phyloP scores from a whole-genome alignment of 2,113 vertebrate species.

The Syngnathoides biaculeatus region DNA sequence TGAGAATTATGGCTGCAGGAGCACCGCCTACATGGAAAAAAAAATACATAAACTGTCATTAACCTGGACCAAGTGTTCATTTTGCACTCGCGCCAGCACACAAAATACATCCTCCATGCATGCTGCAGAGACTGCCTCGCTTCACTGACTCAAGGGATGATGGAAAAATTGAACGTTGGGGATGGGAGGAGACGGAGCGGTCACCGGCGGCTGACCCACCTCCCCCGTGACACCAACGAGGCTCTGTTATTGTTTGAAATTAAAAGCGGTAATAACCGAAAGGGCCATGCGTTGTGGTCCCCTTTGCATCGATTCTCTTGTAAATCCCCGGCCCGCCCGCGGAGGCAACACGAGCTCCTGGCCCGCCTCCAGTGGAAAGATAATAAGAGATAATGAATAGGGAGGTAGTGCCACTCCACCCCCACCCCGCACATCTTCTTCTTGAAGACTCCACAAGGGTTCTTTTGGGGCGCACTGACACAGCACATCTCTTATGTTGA shows the following conservation, averaged over 20 bases:
- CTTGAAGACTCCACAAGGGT: constrained; percentile 52
- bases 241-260: constrained; percentile 62
- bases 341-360: constrained; percentile 52
- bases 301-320: constrained; percentile 46
- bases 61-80: constrained; percentile 55
- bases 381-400: constrained; percentile 70
- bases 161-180: constrained; percentile 40
- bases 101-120: constrained; percentile 49
- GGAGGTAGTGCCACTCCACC: constrained; percentile 35
- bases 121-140: constrained; percentile 26
- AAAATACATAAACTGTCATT: constrained; percentile 43
- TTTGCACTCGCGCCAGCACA: not conserved
- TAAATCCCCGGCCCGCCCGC: constrained; percentile 50
- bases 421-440: constrained; percentile 16
- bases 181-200: constrained; percentile 55
- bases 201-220: constrained; percentile 33
- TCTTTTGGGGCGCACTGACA: constrained; percentile 55
- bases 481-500: constrained; percentile 50
- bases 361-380: constrained; percentile 53
- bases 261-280: constrained; percentile 49
- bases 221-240: constrained; percentile 31
- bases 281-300: constrained; percentile 41
- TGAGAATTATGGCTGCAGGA: not conserved
- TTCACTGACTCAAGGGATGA: constrained; percentile 36
- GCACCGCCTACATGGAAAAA: constrained; percentile 17